Evolutionary conservation across 2,888 invertebrate species (phyloP).

Genomic region (Sthenelais limicola): DNA sequence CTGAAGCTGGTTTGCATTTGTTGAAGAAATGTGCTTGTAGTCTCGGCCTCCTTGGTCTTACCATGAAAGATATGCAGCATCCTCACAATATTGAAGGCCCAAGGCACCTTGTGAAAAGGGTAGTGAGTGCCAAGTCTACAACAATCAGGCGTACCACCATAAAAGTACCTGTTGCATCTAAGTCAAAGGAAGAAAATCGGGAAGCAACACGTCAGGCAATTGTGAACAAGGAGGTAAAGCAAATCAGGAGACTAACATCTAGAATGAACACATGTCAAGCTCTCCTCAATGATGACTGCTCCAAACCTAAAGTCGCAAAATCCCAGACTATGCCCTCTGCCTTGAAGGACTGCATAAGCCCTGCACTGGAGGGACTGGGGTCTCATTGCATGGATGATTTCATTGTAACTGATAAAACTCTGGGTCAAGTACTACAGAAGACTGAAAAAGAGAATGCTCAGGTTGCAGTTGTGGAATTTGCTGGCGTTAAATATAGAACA

Average conservation of each 20-base stretch:
- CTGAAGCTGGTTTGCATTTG: not conserved
- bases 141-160: not conserved
- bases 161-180: not conserved
- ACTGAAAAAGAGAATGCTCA: not conserved
- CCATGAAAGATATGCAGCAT: not conserved
- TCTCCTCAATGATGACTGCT: conserved; percentile 45
- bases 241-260: conserved; percentile 39
- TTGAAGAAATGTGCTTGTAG: not conserved
- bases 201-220: not conserved
- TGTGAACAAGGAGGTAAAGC: not conserved
- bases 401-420: not conserved
- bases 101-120: not conserved
- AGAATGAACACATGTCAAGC: conserved; percentile 49
- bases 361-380: not conserved
- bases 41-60: not conserved
- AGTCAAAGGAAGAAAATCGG: not conserved
- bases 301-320: conserved; percentile 44
- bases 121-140: not conserved
- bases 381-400: not conserved
- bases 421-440: conserved; percentile 6
- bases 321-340: not conserved
- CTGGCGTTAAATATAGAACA: not conserved
- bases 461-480: conserved; percentile 6
- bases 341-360: not conserved
- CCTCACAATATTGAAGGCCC: not conserved